phyloP scores from a whole-genome alignment of 1,140 invertebrate species.

The Pachyrhynchus sulphureomaculatus region DNA sequence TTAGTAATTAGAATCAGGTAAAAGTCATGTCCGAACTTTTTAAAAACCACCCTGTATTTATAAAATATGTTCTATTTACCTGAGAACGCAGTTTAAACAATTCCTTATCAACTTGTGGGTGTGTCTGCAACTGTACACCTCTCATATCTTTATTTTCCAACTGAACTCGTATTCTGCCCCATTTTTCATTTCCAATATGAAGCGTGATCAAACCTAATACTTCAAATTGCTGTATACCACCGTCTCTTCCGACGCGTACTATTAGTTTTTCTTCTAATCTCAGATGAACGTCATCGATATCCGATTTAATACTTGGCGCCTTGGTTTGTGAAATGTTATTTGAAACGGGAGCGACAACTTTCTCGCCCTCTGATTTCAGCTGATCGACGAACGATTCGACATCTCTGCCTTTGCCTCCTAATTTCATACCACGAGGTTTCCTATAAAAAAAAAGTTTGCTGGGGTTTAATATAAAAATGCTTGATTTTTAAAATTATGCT shows the following conservation, averaged over 20 bases:
- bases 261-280: conserved; percentile 87
- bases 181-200: conserved; percentile 85
- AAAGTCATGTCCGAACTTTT: not conserved
- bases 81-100: conserved; percentile 73
- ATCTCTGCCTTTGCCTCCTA: conserved; percentile 89
- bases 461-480: no score
- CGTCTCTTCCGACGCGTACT: conserved; percentile 88
- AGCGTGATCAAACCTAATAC: conserved; percentile 87
- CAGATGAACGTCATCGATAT: conserved; percentile 65
- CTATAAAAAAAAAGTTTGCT: conserved; percentile 53
- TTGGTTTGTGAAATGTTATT: conserved; percentile 43
- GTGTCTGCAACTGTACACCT: conserved; percentile 88
- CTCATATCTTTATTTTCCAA: conserved; percentile 77
- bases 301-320: conserved; percentile 45
- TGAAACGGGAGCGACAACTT: conserved; percentile 58
- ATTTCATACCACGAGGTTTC: conserved; percentile 82
- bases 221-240: conserved; percentile 90
- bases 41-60: no score
- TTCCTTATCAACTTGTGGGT: conserved; percentile 98
- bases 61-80: no score
- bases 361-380: conserved; percentile 94
- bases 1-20: not conserved
- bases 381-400: conserved; percentile 96
- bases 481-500: no score
- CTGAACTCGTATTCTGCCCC: conserved; percentile 79